Evolutionary conservation across 2,888 invertebrate species (phyloP).

Genomic region (Acronicta aceris): DNA sequence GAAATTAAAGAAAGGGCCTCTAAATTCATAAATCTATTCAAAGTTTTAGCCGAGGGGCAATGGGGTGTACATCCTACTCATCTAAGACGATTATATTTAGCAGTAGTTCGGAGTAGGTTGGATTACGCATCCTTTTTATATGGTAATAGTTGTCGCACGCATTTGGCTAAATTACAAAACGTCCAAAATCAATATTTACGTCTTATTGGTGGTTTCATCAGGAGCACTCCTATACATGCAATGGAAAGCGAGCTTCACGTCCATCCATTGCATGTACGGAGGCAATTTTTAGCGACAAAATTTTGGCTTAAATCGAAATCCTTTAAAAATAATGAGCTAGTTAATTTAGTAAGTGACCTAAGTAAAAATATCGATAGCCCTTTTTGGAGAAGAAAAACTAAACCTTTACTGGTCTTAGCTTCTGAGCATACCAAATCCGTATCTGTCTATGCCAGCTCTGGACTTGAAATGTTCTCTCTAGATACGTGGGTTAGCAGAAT

Average conservation of each 20-base stretch:
- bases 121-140: neutral
- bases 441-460: no score
- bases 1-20: neutral
- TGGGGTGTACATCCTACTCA: neutral
- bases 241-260: neutral
- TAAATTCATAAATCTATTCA: neutral
- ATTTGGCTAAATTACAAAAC: neutral
- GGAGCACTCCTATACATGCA: neutral
- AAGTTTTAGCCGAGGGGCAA: neutral
- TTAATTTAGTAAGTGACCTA: no score
- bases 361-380: no score
- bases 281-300: neutral
- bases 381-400: no score
- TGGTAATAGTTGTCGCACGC: neutral
- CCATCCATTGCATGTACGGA: neutral
- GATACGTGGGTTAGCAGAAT: no score
- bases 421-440: no score
- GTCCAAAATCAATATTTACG: neutral
- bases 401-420: no score
- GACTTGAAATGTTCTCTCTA: no score
- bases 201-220: neutral
- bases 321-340: no score
- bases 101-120: neutral
- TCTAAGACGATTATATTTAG: neutral
- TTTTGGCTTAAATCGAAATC: no score